phyloP scores from a whole-genome alignment of 1,140 invertebrate species.

The Cryptotermes secundus region DNA sequence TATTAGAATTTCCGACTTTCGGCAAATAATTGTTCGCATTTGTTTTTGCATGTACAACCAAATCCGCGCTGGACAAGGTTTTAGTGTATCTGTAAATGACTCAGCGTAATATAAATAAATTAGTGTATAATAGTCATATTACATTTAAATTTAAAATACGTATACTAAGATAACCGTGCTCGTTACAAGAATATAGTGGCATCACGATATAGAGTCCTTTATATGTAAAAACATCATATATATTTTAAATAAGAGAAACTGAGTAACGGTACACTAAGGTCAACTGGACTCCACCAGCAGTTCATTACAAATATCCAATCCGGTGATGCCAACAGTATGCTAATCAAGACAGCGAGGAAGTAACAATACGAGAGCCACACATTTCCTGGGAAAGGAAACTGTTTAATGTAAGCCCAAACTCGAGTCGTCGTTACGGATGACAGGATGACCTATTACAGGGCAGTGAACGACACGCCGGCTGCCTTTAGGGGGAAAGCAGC shows the following conservation, averaged over 20 bases:
- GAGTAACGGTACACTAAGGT: background rate
- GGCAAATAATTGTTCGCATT: too few relatives aligned
- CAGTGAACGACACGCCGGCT: background rate
- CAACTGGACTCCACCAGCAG: background rate
- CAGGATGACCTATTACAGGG: background rate
- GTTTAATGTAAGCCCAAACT: background rate
- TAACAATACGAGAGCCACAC: background rate
- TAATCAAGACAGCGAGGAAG: background rate
- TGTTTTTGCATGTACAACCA: too few relatives aligned
- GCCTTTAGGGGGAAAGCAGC: background rate
- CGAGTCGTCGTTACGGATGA: background rate
- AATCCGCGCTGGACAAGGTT: too few relatives aligned
- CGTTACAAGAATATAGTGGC: too few relatives aligned
- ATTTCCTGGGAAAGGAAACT: background rate
- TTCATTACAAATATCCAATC: background rate
- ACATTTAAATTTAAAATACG: too few relatives aligned
- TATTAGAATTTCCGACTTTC: too few relatives aligned
- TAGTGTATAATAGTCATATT: too few relatives aligned
- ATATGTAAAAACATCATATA: too few relatives aligned
- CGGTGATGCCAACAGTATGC: background rate
- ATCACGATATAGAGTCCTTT: too few relatives aligned
- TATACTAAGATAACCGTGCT: too few relatives aligned
- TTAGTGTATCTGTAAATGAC: too few relatives aligned
- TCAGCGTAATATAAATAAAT: too few relatives aligned
- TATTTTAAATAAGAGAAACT: background rate